Conservation (phyloP, 2,888 invertebrate species). For the Stegophylla sp. region DNA sequence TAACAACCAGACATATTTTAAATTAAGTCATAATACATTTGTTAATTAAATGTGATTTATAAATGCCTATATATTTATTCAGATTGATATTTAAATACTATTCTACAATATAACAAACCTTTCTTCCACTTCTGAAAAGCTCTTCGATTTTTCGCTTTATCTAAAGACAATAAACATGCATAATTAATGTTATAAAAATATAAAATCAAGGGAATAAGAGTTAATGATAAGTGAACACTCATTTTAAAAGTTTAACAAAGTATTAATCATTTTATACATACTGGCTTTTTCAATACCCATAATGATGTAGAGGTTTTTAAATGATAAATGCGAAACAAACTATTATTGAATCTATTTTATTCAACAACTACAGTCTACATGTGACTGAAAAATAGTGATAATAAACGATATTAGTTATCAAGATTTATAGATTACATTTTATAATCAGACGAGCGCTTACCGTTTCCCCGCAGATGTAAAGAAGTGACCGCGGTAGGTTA, state of each 20-base stretch:
- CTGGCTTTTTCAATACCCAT: conserved; percentile 53
- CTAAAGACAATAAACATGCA: background rate
- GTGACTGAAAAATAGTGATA: background rate
- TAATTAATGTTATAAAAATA: background rate
- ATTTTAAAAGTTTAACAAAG: background rate
- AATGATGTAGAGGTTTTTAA: no score
- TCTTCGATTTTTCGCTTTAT: conserved; percentile 51
- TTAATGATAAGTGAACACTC: background rate
- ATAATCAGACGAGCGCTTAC: no score
- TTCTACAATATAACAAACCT: conserved; percentile 19
- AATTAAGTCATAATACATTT: no score
- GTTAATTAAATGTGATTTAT: no score
- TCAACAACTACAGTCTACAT: background rate
- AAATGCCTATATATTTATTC: no score
- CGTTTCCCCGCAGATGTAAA: background rate
- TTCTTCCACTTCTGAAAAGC: conserved; percentile 52
- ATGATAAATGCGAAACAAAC: no score
- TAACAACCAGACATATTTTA: no score
- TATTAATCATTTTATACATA: conserved; percentile 19
- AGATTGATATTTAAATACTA: background rate
- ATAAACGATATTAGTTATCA: background rate
- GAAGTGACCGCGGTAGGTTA: no score
- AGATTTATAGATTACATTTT: no score
- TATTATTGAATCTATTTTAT: no score
- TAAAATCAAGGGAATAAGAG: background rate